These are phyloP conservation scores for Micropoecilia bifurca DNA, from an alignment of 2,797 vertebrate species.

Conservation along the genomic window DNA sequence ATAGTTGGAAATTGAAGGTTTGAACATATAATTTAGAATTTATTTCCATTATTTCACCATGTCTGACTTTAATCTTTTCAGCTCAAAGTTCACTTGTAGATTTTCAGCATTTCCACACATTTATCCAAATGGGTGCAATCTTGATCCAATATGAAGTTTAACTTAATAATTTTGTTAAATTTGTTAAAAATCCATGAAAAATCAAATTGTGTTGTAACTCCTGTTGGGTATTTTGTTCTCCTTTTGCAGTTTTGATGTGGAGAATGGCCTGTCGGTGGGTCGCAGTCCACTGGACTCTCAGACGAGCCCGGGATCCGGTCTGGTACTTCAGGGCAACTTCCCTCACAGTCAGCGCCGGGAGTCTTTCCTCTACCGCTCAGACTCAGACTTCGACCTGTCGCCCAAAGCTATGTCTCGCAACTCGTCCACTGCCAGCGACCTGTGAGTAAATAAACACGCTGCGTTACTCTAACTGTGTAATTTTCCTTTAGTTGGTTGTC, in stretches of 20 bases:
- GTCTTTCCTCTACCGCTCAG: conserved; percentile 96
- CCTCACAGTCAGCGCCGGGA: conserved; percentile 91
- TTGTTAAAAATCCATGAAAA: not conserved
- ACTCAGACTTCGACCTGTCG: conserved; percentile 94
- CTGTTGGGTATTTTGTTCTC: conserved; percentile 1
- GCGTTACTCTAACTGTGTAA: not conserved
- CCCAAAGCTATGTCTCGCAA: conserved; percentile 93
- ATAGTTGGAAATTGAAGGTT: not conserved
- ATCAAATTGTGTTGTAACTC: not conserved
- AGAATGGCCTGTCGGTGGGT: conserved; percentile 88
- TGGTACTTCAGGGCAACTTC: conserved; percentile 86
- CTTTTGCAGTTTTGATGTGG: conserved; percentile 89
- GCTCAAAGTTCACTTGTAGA: not conserved
- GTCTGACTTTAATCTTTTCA: not conserved
- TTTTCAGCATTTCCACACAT: not conserved
- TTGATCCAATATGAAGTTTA: not conserved
- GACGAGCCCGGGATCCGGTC: conserved; percentile 85
- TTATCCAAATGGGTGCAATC: not conserved
- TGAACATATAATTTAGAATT: not conserved
- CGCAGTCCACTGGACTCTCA: conserved; percentile 87
- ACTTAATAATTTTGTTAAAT: not conserved
- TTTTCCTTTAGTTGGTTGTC: not conserved
- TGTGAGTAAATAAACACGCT: conserved; percentile 82
- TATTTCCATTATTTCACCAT: not conserved
- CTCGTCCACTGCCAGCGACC: conserved; percentile 90